Evolutionary conservation across 2,113 vertebrate species (phyloP).

Genomic region (Cichladusa arquata): DNA sequence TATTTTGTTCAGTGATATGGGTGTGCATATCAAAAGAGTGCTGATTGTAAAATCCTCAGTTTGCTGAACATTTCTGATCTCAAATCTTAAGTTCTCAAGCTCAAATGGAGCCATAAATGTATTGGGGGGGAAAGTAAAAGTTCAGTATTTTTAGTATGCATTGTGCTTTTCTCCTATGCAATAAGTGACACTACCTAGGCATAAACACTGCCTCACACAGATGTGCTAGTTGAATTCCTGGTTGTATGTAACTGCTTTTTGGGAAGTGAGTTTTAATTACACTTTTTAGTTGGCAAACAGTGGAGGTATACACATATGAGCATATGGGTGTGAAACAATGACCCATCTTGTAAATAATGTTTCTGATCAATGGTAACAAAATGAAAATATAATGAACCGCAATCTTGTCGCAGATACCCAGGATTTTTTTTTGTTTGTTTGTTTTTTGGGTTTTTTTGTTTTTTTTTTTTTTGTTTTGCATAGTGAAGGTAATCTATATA

Average conservation of each 20-base stretch:
- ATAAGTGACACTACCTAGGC: background rate
- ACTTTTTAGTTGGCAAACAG: background rate
- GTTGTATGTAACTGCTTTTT: background rate
- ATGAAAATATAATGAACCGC: background rate
- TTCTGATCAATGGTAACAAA: background rate
- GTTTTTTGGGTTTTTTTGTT: background rate
- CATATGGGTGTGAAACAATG: background rate
- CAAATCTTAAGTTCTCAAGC: background rate
- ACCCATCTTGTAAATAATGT: background rate
- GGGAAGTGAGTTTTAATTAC: background rate
- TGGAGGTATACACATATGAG: accelerated
- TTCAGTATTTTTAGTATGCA: background rate
- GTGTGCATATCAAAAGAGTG: background rate
- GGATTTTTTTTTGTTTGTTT: background rate
- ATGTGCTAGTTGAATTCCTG: background rate
- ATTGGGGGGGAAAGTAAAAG: background rate
- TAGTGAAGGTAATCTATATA: background rate
- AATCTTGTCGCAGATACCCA: background rate
- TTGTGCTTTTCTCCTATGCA: background rate
- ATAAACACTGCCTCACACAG: background rate
- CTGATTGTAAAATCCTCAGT: background rate
- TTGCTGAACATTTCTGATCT: background rate
- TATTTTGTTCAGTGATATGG: background rate
- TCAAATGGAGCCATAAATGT: background rate
- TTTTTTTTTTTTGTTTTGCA: background rate